phyloP scores from a whole-genome alignment of 2,888 invertebrate genomes.

The Cotesia congregata region DNA sequence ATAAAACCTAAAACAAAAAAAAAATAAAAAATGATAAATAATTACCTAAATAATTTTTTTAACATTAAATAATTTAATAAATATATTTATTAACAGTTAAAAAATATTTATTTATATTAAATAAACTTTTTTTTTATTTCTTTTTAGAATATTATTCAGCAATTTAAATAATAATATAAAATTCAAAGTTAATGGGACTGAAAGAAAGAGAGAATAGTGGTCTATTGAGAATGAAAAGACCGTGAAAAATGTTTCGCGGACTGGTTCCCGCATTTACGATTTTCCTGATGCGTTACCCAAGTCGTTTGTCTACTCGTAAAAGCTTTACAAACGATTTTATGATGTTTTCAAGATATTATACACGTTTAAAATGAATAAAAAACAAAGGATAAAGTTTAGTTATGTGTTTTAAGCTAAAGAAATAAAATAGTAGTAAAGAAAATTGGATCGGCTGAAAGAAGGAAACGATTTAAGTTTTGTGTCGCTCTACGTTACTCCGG shows the following conservation, averaged over 20 bases:
- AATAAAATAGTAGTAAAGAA: not conserved
- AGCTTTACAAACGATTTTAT: conserved; percentile 15
- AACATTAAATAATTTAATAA: no score
- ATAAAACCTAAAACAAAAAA: no score
- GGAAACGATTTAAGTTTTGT: conserved; percentile 31
- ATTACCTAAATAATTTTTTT: no score
- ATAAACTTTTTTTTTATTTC: no score
- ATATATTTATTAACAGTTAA: no score
- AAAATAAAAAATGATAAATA: no score
- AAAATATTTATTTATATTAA: no score
- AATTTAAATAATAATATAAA: conserved; percentile 11
- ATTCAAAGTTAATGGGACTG: not conserved
- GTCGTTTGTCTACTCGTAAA: conserved; percentile 28
- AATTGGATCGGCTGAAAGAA: conserved; percentile 26
- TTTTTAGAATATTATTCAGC: no score
- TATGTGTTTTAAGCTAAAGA: conserved; percentile 3
- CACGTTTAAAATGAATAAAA: not conserved
- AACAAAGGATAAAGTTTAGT: not conserved
- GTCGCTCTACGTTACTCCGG: conserved; percentile 1
- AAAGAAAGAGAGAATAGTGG: not conserved
- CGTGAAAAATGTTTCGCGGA: conserved; percentile 26
- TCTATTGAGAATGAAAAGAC: conserved; percentile 18
- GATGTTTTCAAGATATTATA: conserved; percentile 6
- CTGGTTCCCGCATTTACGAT: conserved; percentile 3
- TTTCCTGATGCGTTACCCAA: conserved; percentile 24